Conservation (phyloP, 1,140 invertebrate species). For the Lepidostoma basale region DNA sequence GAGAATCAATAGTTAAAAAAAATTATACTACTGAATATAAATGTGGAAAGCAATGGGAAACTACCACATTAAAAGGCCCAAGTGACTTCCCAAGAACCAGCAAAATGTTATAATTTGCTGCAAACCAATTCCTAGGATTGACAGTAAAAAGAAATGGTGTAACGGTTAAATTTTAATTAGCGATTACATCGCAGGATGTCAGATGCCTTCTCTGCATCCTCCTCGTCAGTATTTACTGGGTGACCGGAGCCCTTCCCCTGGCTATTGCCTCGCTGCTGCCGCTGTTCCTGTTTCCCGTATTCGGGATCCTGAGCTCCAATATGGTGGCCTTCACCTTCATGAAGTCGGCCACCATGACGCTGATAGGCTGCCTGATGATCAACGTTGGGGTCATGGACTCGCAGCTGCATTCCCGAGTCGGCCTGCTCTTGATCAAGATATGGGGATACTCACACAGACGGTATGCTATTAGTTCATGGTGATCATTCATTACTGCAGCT, state of each 20-base stretch:
- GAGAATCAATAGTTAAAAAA: too few relatives aligned
- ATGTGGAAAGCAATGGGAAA: too few relatives aligned
- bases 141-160: too few relatives aligned
- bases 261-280: conserved; percentile 60
- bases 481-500: too few relatives aligned
- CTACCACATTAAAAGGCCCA: too few relatives aligned
- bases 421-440: conserved; percentile 46
- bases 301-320: conserved; percentile 52
- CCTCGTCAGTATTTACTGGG: conserved; percentile 70
- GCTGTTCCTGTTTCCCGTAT: conserved; percentile 63
- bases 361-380: conserved; percentile 61
- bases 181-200: conserved; percentile 52
- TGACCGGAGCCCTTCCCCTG: conserved; percentile 69
- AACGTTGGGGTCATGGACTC: conserved; percentile 70
- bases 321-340: conserved; percentile 9
- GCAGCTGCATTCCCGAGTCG: conserved; percentile 70
- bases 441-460: conserved; percentile 22
- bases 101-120: too few relatives aligned
- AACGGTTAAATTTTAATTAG: too few relatives aligned
- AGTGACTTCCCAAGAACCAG: too few relatives aligned
- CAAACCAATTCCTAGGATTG: too few relatives aligned
- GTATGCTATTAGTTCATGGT: not conserved
- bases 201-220: conserved; percentile 67
- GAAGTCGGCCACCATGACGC: conserved; percentile 35
- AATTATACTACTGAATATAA: too few relatives aligned